phyloP scores from a whole-genome alignment of 2,797 vertebrate species.

The Lepus oiostolus region DNA sequence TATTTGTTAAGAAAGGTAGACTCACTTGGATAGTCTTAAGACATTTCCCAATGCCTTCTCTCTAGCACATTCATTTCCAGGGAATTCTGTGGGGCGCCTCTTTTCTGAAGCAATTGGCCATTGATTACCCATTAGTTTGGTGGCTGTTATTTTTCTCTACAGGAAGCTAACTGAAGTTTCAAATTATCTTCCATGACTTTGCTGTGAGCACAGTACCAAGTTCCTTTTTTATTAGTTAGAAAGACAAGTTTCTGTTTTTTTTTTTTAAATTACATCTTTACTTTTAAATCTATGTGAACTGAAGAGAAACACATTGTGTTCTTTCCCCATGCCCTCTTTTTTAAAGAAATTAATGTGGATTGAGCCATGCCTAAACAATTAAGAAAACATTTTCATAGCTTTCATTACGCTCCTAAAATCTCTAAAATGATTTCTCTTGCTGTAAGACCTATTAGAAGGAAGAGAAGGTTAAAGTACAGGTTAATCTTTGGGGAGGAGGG shows the following conservation, averaged over 20 bases:
- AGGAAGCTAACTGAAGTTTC: conserved; percentile 81
- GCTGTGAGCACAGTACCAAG: conserved; percentile 60
- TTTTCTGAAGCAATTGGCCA: conserved; percentile 78
- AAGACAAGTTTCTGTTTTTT: conserved; percentile 54
- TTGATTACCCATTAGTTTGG: conserved; percentile 84
- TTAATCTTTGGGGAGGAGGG: conserved; percentile 36
- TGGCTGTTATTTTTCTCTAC: conserved; percentile 79
- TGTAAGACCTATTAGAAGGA: conserved; percentile 18
- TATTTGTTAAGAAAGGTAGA: conserved; percentile 61
- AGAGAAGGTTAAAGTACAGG: conserved; percentile 53
- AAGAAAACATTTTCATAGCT: conserved; percentile 52
- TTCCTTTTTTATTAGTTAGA: conserved; percentile 74
- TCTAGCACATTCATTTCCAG: conserved; percentile 66
- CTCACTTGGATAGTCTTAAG: conserved; percentile 57
- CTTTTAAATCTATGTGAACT: conserved; percentile 65
- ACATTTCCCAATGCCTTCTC: conserved; percentile 49
- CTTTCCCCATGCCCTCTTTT: background rate
- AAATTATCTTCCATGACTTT: conserved; percentile 80
- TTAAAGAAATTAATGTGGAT: conserved; percentile 51
- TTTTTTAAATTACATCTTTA: conserved; percentile 51
- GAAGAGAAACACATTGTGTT: conserved; percentile 31
- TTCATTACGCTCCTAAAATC: background rate
- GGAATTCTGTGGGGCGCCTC: conserved; percentile 70
- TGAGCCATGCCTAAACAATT: conserved; percentile 22
- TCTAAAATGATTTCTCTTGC: conserved; percentile 18